Evolutionary conservation across 1,140 invertebrate genomes (phyloP), one percentile per base, ranked within the genome.

Genomic region (Cydia amplana): DNA sequence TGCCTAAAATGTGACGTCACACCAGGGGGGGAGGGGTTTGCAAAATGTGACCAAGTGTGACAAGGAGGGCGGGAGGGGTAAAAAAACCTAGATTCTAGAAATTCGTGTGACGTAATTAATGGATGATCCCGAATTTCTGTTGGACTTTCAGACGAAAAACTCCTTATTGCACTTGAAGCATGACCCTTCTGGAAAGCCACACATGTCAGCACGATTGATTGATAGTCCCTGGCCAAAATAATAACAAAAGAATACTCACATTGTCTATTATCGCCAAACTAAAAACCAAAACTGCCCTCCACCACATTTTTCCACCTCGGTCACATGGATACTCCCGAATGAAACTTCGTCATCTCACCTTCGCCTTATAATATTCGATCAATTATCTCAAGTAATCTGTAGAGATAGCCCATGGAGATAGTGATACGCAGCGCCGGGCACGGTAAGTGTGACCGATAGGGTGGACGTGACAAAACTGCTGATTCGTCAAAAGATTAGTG

Each of bases 171-270:
- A n/a, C n/a, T n/a, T n/a, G n/a, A n/a, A n/a, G n/a, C n/a, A n/a
- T n/a, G n/a, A n/a, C n/a, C n/a, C n/a, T n/a, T n/a, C n/a, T n/a
- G n/a, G n/a, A n/a, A n/a, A n/a, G n/a, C n/a, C n/a, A n/a, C n/a
- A n/a, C 4, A 32, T 28, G 28, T 28, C 28, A 32, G 32, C 5
- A 32, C 32, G 32, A 32, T 32, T 32, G 32, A 32, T 32, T 5
- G 32, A 32, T 32, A 4, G 5, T 32, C 32, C 5, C 36, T 40
- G 36, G 36, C 36, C 36, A 23, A 79, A 76, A 55, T 64, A 73
- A 73, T 72, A 43, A 74, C 67, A 75, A 78, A 81, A 65, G n/a
- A 73, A 46, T 49, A 83, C 85, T 87, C 77, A 87, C 87, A 74
- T 72, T 73, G 67, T 76, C 76, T 40, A 80, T 63, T 70, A 77